phyloP scores from a whole-genome alignment of 2,797 vertebrate species.

The Lepus oiostolus region DNA sequence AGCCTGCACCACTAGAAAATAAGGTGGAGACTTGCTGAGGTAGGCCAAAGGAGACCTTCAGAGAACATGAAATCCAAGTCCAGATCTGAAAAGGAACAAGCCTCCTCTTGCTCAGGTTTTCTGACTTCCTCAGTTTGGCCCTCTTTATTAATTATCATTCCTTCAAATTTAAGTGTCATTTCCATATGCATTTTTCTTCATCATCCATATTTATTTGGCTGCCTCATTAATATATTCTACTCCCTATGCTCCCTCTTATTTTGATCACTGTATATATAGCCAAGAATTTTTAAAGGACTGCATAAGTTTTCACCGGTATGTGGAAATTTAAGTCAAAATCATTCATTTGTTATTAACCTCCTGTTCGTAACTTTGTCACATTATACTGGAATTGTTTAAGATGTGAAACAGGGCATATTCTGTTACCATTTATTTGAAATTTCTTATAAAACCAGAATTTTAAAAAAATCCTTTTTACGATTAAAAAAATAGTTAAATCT shows the following conservation, averaged over 20 bases:
- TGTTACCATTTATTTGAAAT: background rate
- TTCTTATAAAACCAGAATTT: background rate
- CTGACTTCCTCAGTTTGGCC: background rate
- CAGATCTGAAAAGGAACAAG: background rate
- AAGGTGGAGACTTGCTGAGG: background rate
- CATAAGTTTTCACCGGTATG: conserved; percentile 3
- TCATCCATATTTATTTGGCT: background rate
- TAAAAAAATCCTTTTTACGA: background rate
- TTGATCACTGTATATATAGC: background rate
- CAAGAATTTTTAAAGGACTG: background rate
- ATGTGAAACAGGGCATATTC: background rate
- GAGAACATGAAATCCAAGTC: background rate
- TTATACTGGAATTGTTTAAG: conserved; percentile 12
- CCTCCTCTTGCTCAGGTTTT: background rate
- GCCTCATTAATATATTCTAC: background rate
- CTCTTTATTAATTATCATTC: background rate
- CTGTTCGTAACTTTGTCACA: background rate
- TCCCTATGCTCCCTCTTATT: background rate
- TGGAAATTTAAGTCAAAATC: conserved; percentile 29
- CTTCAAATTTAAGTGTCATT: background rate
- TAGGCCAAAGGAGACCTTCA: background rate
- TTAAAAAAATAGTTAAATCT: background rate
- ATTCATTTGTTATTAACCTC: background rate
- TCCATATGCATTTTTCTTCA: background rate
- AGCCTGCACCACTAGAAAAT: background rate